Percentiles rank a stretch among this genome's conserved stretches.
Evolutionary conservation across 2,797 vertebrate species (phyloP).

Genomic region (Acrocephalus scirpaceus): DNA sequence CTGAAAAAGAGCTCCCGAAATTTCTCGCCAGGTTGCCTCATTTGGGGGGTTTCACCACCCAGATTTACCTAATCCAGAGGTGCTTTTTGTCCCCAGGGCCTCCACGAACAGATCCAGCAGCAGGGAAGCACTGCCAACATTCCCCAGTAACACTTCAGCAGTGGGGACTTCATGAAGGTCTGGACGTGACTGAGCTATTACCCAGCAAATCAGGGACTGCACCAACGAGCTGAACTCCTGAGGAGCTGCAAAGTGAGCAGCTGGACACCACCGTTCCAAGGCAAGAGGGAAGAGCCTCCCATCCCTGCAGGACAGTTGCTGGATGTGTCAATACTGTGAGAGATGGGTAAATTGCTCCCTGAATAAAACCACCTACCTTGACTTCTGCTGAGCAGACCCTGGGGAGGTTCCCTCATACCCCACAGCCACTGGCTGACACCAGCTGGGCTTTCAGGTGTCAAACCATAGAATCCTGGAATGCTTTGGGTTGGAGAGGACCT

Average conservation of each 20-base stretch:
- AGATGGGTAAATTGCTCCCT: background rate
- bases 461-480: background rate
- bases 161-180: too few relatives aligned
- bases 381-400: background rate
- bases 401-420: accelerated
- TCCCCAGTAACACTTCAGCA: background rate
- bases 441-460: background rate
- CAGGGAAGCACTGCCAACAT: accelerated
- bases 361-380: background rate
- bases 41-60: background rate
- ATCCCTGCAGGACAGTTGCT: background rate
- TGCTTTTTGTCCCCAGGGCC: background rate
- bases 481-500: background rate
- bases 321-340: accelerated
- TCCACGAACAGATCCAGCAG: background rate
- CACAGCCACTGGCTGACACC: accelerated
- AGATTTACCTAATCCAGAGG: background rate
- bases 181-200: accelerated
- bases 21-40: background rate
- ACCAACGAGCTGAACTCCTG: background rate
- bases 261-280: background rate
- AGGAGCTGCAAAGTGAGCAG: background rate
- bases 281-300: background rate
- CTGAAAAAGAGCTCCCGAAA: background rate
- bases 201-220: background rate